Conservation (phyloP, 1,140 invertebrate species). For the Sipha flava region DNA sequence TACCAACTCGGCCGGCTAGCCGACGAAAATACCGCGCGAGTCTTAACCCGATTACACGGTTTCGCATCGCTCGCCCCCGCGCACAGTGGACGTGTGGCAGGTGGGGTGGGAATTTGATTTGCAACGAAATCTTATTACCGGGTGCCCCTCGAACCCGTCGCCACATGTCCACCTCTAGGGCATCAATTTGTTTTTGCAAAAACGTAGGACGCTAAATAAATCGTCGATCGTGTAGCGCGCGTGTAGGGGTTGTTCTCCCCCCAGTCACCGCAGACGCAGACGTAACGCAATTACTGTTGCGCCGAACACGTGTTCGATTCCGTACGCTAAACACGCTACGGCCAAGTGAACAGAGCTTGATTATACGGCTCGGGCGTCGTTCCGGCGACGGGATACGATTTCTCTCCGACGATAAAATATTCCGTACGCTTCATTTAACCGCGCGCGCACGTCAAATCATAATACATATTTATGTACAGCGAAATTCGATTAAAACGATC, state of each 20-base stretch:
- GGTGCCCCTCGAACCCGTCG: not conserved
- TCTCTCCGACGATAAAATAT: too few species aligned
- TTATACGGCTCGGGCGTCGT: not conserved
- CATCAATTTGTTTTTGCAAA: constrained; percentile 19
- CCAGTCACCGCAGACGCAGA: not conserved
- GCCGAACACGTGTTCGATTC: constrained; percentile 2
- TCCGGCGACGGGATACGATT: too few species aligned
- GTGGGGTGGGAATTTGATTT: constrained; percentile 29
- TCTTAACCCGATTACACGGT: too few species aligned
- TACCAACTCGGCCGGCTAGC: too few species aligned
- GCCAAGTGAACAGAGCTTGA: not conserved
- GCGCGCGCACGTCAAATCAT: too few species aligned
- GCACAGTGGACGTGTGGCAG: not conserved
- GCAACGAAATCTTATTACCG: constrained; percentile 20
- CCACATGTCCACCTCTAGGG: constrained; percentile 20
- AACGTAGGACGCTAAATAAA: constrained; percentile 17
- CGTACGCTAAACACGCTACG: not conserved
- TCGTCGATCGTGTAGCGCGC: constrained; percentile 17
- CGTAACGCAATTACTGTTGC: constrained; percentile 9
- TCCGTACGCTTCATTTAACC: too few species aligned
- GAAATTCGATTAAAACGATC: too few species aligned
- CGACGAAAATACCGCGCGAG: too few species aligned
- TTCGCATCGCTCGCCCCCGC: not conserved
- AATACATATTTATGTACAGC: too few species aligned
- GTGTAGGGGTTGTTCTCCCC: not conserved